Evolutionary conservation across 2,113 vertebrate genomes (phyloP), one percentile per base, ranked within the genome.

Genomic region (Bubo blakistoni): DNA sequence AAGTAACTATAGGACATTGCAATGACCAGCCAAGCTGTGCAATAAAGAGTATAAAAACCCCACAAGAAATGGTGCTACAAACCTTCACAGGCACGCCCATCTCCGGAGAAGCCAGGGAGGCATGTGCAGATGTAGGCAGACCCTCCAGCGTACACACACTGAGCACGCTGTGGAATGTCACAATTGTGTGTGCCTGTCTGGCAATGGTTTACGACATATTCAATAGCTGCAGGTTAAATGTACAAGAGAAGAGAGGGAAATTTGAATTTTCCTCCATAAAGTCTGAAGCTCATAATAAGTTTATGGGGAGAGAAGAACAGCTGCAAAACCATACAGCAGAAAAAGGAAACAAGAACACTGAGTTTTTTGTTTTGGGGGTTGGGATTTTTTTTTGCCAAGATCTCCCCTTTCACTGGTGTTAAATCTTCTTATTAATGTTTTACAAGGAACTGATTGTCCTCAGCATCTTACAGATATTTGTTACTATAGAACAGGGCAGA

Each of bases 1-100:
- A 91, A 44, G 40, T 27, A 73, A 52, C 6, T 46, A 61, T 0
- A 84, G 54, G 36, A 63, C 32, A 79, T 9, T 2, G 32, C 38
- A 47, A 80, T 57, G 19, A 69, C 16, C 19, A 79, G 26, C 6
- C 10, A 84, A 78, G 13, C 2, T 61, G 52, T 47, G 30, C 29
- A 73, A 30, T 7, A 62, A 13, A 44, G 46, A 69, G 32, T 2
- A 55, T 2, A 55, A 82, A 88, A 61, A 4, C 2, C 10, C 38
- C 49, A 44, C 15, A 57, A 32, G 3, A 63, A 86, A 52, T 7
- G 32, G 14, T 11, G 40, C 17, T 76, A 97, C 98, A 6, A 93
- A 99, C 99, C 99, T 96, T 97, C 94, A 91, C 99, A 99, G 95
- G 91, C 95, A 52, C 63, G 98, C 9, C 99, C 99, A 3, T 99